phyloP scores from a whole-genome alignment of 2,797 vertebrate genomes.

The Tapirus indicus region DNA sequence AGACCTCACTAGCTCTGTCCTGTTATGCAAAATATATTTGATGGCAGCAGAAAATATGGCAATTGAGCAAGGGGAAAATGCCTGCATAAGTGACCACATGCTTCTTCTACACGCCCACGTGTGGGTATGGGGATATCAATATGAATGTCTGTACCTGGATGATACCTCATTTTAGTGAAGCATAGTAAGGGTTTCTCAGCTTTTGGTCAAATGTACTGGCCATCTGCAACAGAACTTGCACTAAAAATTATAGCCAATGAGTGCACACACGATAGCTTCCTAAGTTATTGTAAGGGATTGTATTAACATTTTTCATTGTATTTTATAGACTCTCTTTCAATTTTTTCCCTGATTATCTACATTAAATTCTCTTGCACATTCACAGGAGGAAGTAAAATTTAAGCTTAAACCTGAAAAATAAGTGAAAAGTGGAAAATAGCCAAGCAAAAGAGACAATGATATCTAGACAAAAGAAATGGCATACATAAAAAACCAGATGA shows the following conservation, averaged over 20 bases:
- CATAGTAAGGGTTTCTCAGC: constrained; percentile 66
- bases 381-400: neutral
- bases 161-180: constrained; percentile 28
- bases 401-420: neutral
- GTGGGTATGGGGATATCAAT: neutral
- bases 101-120: neutral
- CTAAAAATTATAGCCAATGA: neutral
- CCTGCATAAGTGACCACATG: neutral
- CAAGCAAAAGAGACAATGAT: constrained; percentile 4
- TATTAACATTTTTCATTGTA: constrained; percentile 78
- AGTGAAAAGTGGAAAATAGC: neutral
- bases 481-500: neutral
- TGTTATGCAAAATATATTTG: constrained; percentile 50
- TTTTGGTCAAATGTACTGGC: constrained; percentile 82
- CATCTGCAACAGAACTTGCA: constrained; percentile 81
- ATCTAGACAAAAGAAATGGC: neutral
- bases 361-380: neutral
- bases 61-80: neutral
- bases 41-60: neutral
- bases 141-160: neutral
- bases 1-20: neutral
- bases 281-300: constrained; percentile 76
- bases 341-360: constrained; percentile 63
- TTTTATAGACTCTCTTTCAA: constrained; percentile 81
- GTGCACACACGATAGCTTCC: constrained; percentile 66